Evolutionary conservation across 1,140 invertebrate genomes (phyloP).

Genomic region (Cherax quadricarinatus): DNA sequence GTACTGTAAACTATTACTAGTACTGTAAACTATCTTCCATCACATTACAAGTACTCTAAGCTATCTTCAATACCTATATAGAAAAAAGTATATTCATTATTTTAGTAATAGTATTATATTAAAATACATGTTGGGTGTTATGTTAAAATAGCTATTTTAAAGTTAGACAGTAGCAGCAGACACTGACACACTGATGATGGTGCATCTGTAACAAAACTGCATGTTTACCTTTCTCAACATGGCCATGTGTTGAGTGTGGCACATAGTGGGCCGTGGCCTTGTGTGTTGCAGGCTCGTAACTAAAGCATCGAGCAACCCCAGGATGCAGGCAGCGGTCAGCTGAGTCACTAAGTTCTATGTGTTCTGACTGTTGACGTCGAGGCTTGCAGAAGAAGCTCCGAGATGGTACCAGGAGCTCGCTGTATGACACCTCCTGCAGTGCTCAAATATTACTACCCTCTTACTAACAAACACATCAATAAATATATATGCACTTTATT

Average conservation of each 20-base stretch:
- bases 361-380: slow-evolving; percentile 61
- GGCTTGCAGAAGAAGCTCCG: slow-evolving; percentile 64
- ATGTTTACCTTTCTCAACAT: slow-evolving; percentile 53
- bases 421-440: slow-evolving; percentile 67
- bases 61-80: no score
- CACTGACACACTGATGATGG: not conserved
- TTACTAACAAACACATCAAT: no score
- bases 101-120: no score
- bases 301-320: slow-evolving; percentile 71
- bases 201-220: not conserved
- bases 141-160: slow-evolving; percentile 2
- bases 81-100: no score
- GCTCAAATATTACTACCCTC: no score
- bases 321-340: slow-evolving; percentile 50
- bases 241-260: slow-evolving; percentile 56
- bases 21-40: no score
- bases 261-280: slow-evolving; percentile 61
- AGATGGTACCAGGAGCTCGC: slow-evolving; percentile 65
- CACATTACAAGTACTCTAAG: no score
- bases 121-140: not conserved
- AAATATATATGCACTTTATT: no score
- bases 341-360: slow-evolving; percentile 40
- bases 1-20: no score
- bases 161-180: not conserved
- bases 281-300: slow-evolving; percentile 65